These are phyloP conservation scores for Oligia latruncula DNA, from an alignment of 2,888 invertebrate species.

Conservation along the genomic window DNA sequence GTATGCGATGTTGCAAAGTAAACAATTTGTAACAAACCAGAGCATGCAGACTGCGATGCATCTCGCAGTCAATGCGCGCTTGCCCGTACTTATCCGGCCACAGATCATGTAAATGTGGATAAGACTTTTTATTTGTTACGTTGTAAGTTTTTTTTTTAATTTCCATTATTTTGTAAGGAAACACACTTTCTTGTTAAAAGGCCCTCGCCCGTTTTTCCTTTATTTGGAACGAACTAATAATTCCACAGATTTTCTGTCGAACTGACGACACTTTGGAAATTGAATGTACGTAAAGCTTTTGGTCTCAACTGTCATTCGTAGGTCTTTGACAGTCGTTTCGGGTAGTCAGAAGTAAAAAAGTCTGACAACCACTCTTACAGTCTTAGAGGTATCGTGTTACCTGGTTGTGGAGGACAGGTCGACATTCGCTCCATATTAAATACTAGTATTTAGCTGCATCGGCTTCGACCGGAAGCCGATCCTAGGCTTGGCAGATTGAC, in stretches of 20 bases:
- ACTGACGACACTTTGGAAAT: not conserved
- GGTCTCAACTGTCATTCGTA: not conserved
- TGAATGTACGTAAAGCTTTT: not conserved
- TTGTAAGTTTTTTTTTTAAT: not conserved
- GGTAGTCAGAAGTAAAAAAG: not conserved
- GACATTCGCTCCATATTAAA: not conserved
- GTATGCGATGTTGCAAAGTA: constrained; percentile 21
- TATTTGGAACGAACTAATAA: not conserved
- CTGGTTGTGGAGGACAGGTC: not conserved
- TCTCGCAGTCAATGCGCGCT: constrained; percentile 52
- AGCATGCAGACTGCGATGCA: constrained; percentile 51
- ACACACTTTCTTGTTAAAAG: not conserved
- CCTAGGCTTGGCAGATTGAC: not conserved
- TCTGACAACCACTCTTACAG: not conserved
- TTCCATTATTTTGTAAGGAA: not conserved
- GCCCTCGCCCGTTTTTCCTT: too few relatives aligned
- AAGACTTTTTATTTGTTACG: not conserved
- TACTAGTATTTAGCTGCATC: not conserved
- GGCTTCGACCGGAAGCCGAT: not conserved
- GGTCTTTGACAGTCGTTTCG: not conserved
- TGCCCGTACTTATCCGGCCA: constrained; percentile 43
- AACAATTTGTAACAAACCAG: constrained; percentile 48
- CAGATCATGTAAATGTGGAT: constrained; percentile 28
- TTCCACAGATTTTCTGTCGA: not conserved
- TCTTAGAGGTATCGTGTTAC: not conserved